phyloP scores from a whole-genome alignment of 2,888 invertebrate genomes.

The Catocala nupta region DNA sequence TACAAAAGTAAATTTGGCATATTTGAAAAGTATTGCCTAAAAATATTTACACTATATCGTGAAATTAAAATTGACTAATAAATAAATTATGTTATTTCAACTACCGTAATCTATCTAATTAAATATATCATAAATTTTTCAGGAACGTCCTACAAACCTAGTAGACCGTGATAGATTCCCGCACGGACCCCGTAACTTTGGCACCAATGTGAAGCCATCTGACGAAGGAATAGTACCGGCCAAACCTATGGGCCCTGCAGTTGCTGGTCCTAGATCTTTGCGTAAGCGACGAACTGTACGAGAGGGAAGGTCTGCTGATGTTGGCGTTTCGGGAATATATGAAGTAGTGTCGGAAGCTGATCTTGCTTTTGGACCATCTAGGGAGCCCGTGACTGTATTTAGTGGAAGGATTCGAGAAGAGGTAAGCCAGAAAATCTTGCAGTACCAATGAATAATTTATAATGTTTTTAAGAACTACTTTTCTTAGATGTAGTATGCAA shows the following conservation, averaged over 20 bases:
- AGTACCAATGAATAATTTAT: too few species aligned
- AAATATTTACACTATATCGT: too few species aligned
- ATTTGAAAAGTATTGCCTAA: too few species aligned
- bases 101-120: neutral
- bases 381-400: constrained; percentile 95
- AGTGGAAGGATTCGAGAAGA: constrained; percentile 96
- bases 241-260: constrained; percentile 80
- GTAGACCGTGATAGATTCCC: constrained; percentile 91
- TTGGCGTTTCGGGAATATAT: constrained; percentile 96
- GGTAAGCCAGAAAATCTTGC: constrained; percentile 54
- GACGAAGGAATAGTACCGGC: constrained; percentile 83
- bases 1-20: too few species aligned
- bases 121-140: constrained; percentile 40
- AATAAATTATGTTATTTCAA: too few species aligned
- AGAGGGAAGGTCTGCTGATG: constrained; percentile 93
- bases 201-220: constrained; percentile 69
- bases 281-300: constrained; percentile 90
- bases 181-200: constrained; percentile 92
- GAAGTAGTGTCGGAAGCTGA: constrained; percentile 97
- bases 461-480: neutral
- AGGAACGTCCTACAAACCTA: constrained; percentile 85
- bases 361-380: constrained; percentile 95
- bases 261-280: constrained; percentile 84
- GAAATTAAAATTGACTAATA: too few species aligned
- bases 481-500: neutral